A percentile compares a stretch with the other conserved stretches of the same genome.
Evolutionary conservation across 2,888 invertebrate species (phyloP).

Genomic region (Stictocephala bisonia): DNA sequence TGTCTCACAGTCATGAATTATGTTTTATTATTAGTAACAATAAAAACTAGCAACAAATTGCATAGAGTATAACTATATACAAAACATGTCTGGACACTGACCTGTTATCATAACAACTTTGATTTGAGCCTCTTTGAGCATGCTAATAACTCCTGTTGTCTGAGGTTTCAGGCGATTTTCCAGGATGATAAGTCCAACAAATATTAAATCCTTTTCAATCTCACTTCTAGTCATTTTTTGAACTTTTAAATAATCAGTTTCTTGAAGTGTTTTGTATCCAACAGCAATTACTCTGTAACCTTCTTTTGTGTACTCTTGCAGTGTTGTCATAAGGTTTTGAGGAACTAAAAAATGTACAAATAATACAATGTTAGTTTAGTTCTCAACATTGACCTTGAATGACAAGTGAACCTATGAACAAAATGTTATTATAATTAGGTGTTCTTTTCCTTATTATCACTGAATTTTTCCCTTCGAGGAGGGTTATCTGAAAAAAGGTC

Average conservation of each 20-base stretch:
- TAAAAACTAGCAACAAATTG: too few species aligned
- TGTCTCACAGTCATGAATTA: too few species aligned
- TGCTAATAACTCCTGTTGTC: conserved; percentile 66
- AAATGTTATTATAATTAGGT: too few species aligned
- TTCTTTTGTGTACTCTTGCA: conserved; percentile 82
- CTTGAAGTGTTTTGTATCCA: conserved; percentile 72
- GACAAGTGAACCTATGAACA: neutral
- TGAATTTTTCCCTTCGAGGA: too few species aligned
- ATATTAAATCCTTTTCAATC: conserved; percentile 64
- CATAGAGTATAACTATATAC: too few species aligned
- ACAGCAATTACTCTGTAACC: conserved; percentile 89
- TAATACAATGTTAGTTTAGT: neutral
- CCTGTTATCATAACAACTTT: conserved; percentile 73
- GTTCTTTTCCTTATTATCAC: too few species aligned
- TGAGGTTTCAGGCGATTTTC: conserved; percentile 71
- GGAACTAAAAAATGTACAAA: conserved; percentile 66
- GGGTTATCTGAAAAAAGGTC: too few species aligned
- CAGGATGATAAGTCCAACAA: conserved; percentile 66
- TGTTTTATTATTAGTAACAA: too few species aligned
- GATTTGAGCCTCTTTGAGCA: conserved; percentile 68
- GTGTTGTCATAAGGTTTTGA: conserved; percentile 71
- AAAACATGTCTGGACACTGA: conserved; percentile 55
- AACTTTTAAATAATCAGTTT: conserved; percentile 70
- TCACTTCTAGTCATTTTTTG: conserved; percentile 68
- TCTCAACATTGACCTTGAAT: neutral